Base-by-base conservation (phyloP, 2,113 vertebrate genomes). In the Hippoglossus stenolepis region DNA sequence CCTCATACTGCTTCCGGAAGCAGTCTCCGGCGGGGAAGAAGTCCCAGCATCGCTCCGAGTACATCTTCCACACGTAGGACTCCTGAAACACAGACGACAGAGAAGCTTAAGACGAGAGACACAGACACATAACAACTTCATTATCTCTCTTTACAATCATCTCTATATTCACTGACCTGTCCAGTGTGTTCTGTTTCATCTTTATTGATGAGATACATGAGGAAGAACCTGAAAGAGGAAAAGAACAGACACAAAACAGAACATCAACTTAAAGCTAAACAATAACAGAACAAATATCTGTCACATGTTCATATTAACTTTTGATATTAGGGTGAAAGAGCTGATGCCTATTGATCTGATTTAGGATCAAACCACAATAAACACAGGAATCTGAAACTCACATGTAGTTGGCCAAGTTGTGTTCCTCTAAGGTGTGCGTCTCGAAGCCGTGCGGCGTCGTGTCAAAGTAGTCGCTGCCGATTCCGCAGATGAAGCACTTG, bases 181-280 rank as follows among this genome's bases (percentile, higher is more conserved):
- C 97, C 97, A 0, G 97, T 98, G 93, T 98, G 96, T 69, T 98
- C 97, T 0, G 97, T 97, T 89, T 98, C 96, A 4, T 98, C 97
- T 86, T 98, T 98, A 76, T 98, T 98, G 76, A 98, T 98, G 65
- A 98, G 94, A 85, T 98, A 97, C 97, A 98, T 98, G 82, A 97
- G 84, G 94, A 97, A 98, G 92, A 98, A 98, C 96, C 97, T 98
- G 83, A 11, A 78, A 31, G 65, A 65, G 21, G 40, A 47, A 74
- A 12, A 53, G 20, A 53, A 9, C 18, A 53, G 6, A 53, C 12
- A 53, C 6, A 53, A 18, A 53, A 53, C 4, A 7, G 2, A 53
- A 20, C 35, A 38, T 28, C 28, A 28, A 38, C 9, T 38, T 47
- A 47, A 47, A 47, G 45, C 15, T 47, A 15, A 12, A 47, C 15